These are phyloP conservation scores for Diphyllodes magnificus DNA, from an alignment of 2,113 vertebrate genomes.

Conservation along the genomic window DNA sequence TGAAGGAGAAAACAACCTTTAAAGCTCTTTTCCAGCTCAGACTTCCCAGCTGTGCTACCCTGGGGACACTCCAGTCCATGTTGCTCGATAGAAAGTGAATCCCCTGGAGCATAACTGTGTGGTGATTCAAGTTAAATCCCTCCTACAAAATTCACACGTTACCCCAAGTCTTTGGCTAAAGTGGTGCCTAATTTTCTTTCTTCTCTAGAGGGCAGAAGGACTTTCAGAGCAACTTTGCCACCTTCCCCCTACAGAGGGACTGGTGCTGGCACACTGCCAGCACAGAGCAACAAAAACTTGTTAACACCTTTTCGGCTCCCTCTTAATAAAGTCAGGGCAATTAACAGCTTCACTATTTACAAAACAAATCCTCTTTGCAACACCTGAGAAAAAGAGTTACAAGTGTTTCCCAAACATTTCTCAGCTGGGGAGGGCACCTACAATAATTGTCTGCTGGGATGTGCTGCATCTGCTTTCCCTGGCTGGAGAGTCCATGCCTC, in stretches of 20 bases:
- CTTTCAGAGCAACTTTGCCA: neutral
- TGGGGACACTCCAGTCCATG: neutral
- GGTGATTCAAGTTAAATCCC: neutral
- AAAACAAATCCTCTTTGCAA: constrained; percentile 50
- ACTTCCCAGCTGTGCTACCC: neutral
- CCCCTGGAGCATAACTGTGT: neutral
- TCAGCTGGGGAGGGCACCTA: neutral
- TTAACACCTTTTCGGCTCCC: constrained; percentile 23
- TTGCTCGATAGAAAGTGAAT: rapidly evolving
- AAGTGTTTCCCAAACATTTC: constrained; percentile 49
- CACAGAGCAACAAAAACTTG: neutral
- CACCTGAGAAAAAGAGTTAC: constrained; percentile 48
- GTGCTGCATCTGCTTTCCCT: neutral
- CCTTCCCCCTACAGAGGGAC: neutral
- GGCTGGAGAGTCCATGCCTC: neutral
- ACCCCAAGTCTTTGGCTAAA: neutral
- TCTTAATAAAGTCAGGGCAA: constrained; percentile 49
- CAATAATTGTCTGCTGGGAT: neutral
- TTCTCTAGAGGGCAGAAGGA: neutral
- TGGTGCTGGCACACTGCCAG: neutral
- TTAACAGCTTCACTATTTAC: constrained; percentile 51
- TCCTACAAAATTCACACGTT: neutral
- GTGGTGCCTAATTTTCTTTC: neutral
- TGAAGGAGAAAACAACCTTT: neutral
- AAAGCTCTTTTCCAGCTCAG: neutral